phyloP scores from a whole-genome alignment of 2,113 vertebrate species.

The Pituophis catenifer region DNA sequence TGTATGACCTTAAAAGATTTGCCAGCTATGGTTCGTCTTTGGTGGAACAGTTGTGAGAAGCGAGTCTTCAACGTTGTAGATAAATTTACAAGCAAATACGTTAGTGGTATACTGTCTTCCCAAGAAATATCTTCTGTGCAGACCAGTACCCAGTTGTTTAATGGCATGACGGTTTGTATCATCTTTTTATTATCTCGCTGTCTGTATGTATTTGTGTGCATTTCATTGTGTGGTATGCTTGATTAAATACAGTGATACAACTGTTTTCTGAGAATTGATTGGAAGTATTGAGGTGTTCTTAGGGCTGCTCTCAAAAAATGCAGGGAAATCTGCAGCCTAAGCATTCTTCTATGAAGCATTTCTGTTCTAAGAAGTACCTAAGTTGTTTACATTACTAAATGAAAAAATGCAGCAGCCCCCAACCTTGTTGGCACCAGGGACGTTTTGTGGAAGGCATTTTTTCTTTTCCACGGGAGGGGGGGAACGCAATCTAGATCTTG shows the following conservation, averaged over 20 bases:
- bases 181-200: background rate
- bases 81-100: constrained; percentile 91
- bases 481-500: too few species aligned
- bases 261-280: background rate
- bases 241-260: background rate
- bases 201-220: background rate
- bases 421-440: too few species aligned
- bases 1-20: constrained; percentile 89
- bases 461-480: too few species aligned
- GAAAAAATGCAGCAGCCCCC: too few species aligned
- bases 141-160: constrained; percentile 88
- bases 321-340: background rate
- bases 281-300: background rate
- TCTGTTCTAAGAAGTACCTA: background rate
- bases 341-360: background rate
- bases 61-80: constrained; percentile 88
- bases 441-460: too few species aligned
- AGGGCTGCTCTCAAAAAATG: background rate
- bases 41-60: constrained; percentile 98
- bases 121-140: constrained; percentile 95
- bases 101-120: constrained; percentile 87
- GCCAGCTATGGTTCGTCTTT: constrained; percentile 94
- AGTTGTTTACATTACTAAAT: background rate
- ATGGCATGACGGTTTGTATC: constrained; percentile 90
- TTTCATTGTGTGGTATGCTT: background rate